Conservation (phyloP, 2,888 invertebrate species). For the Lissonota sp. region DNA sequence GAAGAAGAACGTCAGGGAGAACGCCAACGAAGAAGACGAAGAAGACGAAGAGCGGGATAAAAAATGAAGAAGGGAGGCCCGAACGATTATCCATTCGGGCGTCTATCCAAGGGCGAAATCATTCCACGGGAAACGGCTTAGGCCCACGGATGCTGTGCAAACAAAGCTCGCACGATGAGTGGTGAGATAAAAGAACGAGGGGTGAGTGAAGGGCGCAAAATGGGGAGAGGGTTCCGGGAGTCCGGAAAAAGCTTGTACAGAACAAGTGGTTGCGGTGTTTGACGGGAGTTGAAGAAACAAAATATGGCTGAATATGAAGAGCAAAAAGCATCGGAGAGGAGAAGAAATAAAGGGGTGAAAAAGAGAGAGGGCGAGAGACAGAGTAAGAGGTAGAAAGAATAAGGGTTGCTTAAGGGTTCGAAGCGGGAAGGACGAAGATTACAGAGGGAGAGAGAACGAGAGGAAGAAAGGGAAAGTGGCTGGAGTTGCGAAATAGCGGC, state of each 20-base stretch:
- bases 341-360: conserved; percentile 46
- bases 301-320: conserved; percentile 43
- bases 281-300: conserved; percentile 18
- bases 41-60: neutral
- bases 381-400: conserved; percentile 30
- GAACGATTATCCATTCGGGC: conserved; percentile 49
- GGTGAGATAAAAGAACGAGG: conserved; percentile 30
- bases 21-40: conserved; percentile 43
- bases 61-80: conserved; percentile 31
- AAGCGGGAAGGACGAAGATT: conserved; percentile 28
- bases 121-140: conserved; percentile 34
- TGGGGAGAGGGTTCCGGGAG: conserved; percentile 11
- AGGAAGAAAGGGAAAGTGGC: conserved; percentile 57
- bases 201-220: neutral
- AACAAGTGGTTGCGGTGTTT: conserved; percentile 44
- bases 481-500: conserved; percentile 50
- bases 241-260: conserved; percentile 21
- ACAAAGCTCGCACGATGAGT: conserved; percentile 44
- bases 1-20: conserved; percentile 27
- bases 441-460: conserved; percentile 46
- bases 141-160: conserved; percentile 37
- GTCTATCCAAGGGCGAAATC: conserved; percentile 48
- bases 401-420: conserved; percentile 39
- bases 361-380: conserved; percentile 31
- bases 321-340: conserved; percentile 47